A percentile compares a stretch with the other conserved stretches of the same genome.
Conservation (phyloP, 2,797 vertebrate species). For the Luscinia luscinia region DNA sequence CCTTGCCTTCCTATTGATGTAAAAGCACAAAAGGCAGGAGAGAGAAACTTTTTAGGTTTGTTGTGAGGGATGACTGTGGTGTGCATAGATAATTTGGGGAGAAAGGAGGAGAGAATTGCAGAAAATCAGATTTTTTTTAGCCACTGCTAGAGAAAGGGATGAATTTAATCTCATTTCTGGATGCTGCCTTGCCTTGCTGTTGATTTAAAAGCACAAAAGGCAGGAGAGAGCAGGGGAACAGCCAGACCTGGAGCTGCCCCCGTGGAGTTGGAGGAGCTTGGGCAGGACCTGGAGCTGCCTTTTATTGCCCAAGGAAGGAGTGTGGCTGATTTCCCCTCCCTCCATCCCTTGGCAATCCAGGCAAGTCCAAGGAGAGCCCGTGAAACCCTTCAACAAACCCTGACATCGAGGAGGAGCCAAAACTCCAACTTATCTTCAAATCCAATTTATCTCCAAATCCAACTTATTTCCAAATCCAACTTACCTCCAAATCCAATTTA, state of each 20-base stretch:
- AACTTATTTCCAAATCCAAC: not conserved
- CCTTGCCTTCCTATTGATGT: too few species aligned
- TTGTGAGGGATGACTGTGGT: fast-evolving
- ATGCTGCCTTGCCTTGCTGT: too few species aligned
- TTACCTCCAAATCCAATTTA: not conserved
- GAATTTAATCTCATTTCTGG: too few species aligned
- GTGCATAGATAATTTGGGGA: not conserved
- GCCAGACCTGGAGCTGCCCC: not conserved
- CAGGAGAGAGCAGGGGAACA: not conserved
- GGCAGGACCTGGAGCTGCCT: not conserved
- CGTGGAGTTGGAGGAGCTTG: not conserved
- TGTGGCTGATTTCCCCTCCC: not conserved
- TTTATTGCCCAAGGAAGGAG: not conserved
- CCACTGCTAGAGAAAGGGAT: not conserved
- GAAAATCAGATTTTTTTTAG: not conserved
- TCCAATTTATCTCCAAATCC: not conserved
- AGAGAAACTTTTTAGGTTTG: not conserved
- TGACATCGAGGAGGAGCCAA: not conserved
- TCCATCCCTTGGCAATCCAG: not conserved
- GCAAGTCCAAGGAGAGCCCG: not conserved
- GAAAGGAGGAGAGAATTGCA: not conserved
- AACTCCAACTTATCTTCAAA: not conserved
- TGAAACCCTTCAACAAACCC: not conserved
- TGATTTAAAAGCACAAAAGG: too few species aligned
- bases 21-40: too few species aligned